Percentiles rank a stretch among this genome's conserved stretches.
Conservation (phyloP, 2,888 invertebrate species). For the Drosophila anomalata region DNA sequence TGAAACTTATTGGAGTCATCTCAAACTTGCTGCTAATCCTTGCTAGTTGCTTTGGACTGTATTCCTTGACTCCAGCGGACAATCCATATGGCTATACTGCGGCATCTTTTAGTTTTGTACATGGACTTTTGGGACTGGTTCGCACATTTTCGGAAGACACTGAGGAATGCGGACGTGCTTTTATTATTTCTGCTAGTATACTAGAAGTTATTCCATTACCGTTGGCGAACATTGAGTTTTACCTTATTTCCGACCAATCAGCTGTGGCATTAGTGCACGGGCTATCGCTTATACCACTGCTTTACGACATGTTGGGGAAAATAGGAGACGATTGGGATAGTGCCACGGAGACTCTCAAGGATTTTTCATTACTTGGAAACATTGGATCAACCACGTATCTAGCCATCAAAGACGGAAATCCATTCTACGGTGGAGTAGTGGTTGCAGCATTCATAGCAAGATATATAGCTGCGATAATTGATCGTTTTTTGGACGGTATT, state of each 20-base stretch:
- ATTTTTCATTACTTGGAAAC: constrained; percentile 67
- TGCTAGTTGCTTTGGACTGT: constrained; percentile 59
- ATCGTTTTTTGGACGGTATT: neutral
- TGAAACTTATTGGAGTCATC: constrained; percentile 1
- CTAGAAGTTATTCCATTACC: constrained; percentile 67
- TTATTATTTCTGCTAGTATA: constrained; percentile 52
- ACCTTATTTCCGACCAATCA: constrained; percentile 46
- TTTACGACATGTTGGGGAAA: constrained; percentile 64
- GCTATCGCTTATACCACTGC: constrained; percentile 63
- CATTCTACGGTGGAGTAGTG: constrained; percentile 47
- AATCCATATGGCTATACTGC: constrained; percentile 65
- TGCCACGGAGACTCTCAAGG: constrained; percentile 57
- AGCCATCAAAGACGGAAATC: constrained; percentile 58
- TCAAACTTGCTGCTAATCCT: constrained; percentile 47
- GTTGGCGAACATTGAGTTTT: constrained; percentile 73
- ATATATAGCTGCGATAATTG: constrained; percentile 2
- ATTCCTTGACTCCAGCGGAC: constrained; percentile 38
- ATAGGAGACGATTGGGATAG: constrained; percentile 54
- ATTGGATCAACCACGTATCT: constrained; percentile 61
- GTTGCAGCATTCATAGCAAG: constrained; percentile 48
- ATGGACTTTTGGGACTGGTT: constrained; percentile 62
- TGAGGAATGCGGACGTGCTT: constrained; percentile 30
- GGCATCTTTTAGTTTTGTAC: constrained; percentile 63
- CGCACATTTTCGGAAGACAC: constrained; percentile 9
- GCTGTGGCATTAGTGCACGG: constrained; percentile 66